phyloP scores from a whole-genome alignment of 2,113 vertebrate species.

The Notothenia coriiceps region DNA sequence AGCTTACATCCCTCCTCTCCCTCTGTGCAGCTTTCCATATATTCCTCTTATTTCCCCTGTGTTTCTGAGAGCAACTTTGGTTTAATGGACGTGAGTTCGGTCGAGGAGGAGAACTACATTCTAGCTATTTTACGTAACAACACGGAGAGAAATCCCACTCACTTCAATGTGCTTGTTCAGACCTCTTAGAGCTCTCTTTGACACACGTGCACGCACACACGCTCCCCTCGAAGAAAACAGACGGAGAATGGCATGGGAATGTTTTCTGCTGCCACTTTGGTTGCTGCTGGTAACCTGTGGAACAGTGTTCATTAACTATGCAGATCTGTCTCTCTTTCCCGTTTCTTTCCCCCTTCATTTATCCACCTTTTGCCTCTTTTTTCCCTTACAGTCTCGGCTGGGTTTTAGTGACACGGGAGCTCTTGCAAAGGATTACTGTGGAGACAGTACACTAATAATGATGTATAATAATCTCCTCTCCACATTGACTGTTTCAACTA shows the following conservation, averaged over 20 bases:
- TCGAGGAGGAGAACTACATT: slow-evolving; percentile 24
- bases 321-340: slow-evolving; percentile 39
- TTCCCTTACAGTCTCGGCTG: background rate
- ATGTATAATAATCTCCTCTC: slow-evolving; percentile 39
- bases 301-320: slow-evolving; percentile 72
- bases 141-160: slow-evolving; percentile 22
- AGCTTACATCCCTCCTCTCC: background rate
- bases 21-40: slow-evolving; percentile 18
- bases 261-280: slow-evolving; percentile 61
- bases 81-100: slow-evolving; percentile 22
- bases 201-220: slow-evolving; percentile 36
- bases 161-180: slow-evolving; percentile 37
- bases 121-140: slow-evolving; percentile 20
- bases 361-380: slow-evolving; percentile 8
- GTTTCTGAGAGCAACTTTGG: slow-evolving; percentile 6
- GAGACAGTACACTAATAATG: slow-evolving; percentile 47
- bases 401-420: slow-evolving; percentile 52
- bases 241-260: slow-evolving; percentile 58
- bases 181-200: slow-evolving; percentile 24
- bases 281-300: slow-evolving; percentile 67
- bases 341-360: background rate
- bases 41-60: background rate
- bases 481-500: slow-evolving; percentile 13
- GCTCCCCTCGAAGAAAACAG: slow-evolving; percentile 18
- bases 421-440: slow-evolving; percentile 54